Base-by-base conservation (phyloP, 2,113 vertebrate genomes). In the Gavialis gangeticus region DNA sequence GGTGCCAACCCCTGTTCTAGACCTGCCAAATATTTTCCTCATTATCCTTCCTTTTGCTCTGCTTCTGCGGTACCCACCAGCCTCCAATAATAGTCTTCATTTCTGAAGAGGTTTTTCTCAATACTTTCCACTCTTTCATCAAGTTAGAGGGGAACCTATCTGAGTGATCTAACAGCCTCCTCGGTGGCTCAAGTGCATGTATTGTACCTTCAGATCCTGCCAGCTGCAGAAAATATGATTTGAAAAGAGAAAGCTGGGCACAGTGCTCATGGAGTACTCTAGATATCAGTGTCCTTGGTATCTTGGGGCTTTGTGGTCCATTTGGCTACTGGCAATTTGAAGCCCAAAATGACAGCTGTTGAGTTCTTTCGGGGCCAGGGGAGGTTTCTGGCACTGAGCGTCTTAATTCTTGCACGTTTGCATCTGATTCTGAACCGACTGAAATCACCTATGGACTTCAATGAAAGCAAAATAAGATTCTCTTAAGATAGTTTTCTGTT, bases 291-390 rank as follows among this genome's bases (percentile, higher is more conserved):
- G 75, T 73, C 30, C 46, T n/a, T 8, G 46, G 5, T 2, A 3
- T 5, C 69, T 6, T 18, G 54, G 2, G 69, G 2, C 25, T 69
- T 71, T 3, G 0, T 15, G 46, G 81, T 73, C 73, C 17, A 0
- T 3, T 63, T 24, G 73, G 78, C 34, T 60, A 69, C 59, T 34
- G 71, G 59, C 30, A n/a, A 24, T 67, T 67, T 67, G 46, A 18
- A 88, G n/a, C n/a, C 64, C 58, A 55, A 62, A 58, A 2, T n/a
- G 15, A 66, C 34, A 66, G 19, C 28, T 81, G 64, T 34, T 37
- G 10, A 69, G 78, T 85, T 67, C 66, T 25, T 83, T 71, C 6
- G 28, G 73, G 37, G 30, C 46, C 24, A 30, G 69, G 25, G 69
- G 75, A 19, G 27, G 54, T 30, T 66, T 11, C 84, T 46, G 64